A percentile compares a stretch with the other conserved stretches of the same genome.
phyloP scores from a whole-genome alignment of 2,113 vertebrate genomes.

The Craseonycteris thonglongyai region DNA sequence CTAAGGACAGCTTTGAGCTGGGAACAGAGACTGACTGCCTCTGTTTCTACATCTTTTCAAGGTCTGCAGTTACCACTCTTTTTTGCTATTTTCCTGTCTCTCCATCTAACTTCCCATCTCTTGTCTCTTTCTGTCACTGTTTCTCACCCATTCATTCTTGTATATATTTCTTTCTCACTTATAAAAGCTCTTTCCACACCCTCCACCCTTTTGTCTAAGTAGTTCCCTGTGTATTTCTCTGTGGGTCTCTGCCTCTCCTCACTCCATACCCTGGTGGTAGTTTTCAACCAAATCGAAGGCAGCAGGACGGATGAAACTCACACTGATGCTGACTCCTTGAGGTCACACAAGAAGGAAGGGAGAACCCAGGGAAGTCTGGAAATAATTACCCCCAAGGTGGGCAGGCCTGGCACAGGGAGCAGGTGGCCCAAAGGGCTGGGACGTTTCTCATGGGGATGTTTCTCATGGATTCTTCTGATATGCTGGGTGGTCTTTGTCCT shows the following conservation, averaged over 20 bases:
- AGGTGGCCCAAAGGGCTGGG: neutral
- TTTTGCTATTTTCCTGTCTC: neutral
- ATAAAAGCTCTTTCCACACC: neutral
- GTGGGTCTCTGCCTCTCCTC: neutral
- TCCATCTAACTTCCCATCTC: neutral
- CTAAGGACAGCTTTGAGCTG: neutral
- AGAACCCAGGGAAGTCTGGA: constrained; percentile 24
- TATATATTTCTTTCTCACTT: neutral
- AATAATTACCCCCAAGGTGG: constrained; percentile 20
- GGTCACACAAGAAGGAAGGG: neutral
- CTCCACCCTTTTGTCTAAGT: neutral
- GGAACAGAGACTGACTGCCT: neutral
- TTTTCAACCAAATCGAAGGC: constrained; percentile 66
- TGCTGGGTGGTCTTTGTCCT: neutral
- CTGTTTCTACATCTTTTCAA: neutral
- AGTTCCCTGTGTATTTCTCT: neutral
- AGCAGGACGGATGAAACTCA: neutral
- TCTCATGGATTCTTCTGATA: neutral
- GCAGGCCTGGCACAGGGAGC: constrained; percentile 33
- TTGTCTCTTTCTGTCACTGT: neutral
- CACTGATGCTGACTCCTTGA: neutral
- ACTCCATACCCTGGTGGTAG: constrained; percentile 54
- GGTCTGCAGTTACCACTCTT: neutral
- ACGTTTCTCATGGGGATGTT: neutral
- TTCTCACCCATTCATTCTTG: neutral